Percentiles rank a stretch among this genome's conserved stretches.
Evolutionary conservation across 2,797 vertebrate genomes (phyloP).

Genomic region (Zalophus californianus): DNA sequence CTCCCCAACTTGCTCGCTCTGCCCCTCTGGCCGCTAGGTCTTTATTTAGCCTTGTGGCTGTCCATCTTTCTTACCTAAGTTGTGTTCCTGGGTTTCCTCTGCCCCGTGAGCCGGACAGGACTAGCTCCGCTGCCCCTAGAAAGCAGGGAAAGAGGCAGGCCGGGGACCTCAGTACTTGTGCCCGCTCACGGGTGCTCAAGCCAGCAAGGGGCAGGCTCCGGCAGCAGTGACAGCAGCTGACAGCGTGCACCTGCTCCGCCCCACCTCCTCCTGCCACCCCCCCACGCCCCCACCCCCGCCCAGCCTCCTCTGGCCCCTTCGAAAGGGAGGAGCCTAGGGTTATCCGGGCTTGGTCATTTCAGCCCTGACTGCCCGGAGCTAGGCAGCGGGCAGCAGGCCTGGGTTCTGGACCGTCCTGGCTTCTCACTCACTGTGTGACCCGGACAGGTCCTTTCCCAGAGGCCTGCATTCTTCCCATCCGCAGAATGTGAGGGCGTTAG

Average conservation of each 20-base stretch:
- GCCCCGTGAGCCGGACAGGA: neutral
- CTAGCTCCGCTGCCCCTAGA: neutral
- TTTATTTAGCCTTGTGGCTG: neutral
- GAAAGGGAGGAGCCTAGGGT: neutral
- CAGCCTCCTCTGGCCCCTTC: neutral
- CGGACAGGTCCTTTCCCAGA: neutral
- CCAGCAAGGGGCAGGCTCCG: neutral
- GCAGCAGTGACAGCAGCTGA: too few species aligned
- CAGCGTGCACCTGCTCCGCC: neutral
- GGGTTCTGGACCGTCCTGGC: neutral
- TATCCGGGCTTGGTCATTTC: neutral
- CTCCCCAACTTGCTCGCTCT: neutral
- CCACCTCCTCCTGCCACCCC: neutral
- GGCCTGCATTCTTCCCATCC: neutral
- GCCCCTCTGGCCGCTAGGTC: neutral
- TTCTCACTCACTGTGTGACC: neutral
- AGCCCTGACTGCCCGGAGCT: neutral
- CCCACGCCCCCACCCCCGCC: fast-evolving
- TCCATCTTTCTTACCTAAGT: neutral
- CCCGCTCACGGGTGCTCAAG: neutral
- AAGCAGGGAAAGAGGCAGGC: neutral
- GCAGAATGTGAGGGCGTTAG: neutral
- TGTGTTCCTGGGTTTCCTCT: neutral
- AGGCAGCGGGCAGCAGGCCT: neutral
- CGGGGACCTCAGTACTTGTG: neutral